phyloP scores from a whole-genome alignment of 2,888 invertebrate species.

The Glyphotaelius pellucidus region DNA sequence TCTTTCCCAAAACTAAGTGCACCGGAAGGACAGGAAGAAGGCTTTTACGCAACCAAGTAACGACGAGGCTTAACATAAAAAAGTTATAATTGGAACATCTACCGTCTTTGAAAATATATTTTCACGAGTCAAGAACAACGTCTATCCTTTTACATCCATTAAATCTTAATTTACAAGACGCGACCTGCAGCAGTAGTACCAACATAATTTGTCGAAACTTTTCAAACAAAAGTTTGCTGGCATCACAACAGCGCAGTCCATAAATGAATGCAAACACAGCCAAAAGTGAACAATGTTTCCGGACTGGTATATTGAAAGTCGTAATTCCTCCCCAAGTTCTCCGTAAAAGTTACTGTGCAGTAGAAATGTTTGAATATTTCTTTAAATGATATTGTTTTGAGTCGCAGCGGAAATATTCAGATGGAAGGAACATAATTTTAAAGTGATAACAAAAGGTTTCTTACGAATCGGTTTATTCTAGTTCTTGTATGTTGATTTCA shows the following conservation, averaged over 20 bases:
- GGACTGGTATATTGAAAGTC: constrained; percentile 25
- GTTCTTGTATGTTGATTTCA: no score
- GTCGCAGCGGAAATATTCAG: neutral
- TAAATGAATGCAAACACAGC: neutral
- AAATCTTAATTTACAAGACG: neutral
- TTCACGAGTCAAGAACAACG: neutral
- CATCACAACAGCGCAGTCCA: constrained; percentile 6
- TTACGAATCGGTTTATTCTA: no score
- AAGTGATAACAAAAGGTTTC: neutral
- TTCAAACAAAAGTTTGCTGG: constrained; percentile 5
- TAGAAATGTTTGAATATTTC: neutral
- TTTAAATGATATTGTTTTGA: neutral
- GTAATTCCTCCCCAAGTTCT: constrained; percentile 27
- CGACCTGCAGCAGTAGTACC: neutral
- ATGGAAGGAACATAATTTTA: neutral
- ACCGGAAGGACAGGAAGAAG: neutral
- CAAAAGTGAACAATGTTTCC: constrained; percentile 1
- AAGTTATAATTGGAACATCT: neutral
- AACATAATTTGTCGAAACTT: constrained; percentile 20
- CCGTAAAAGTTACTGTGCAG: neutral
- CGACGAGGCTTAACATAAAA: neutral
- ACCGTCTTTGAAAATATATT: neutral
- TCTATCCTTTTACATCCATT: neutral
- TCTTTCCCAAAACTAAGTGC: neutral
- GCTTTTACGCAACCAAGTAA: neutral